phyloP scores from a whole-genome alignment of 2,113 vertebrate species.

The Pan paniscus region DNA sequence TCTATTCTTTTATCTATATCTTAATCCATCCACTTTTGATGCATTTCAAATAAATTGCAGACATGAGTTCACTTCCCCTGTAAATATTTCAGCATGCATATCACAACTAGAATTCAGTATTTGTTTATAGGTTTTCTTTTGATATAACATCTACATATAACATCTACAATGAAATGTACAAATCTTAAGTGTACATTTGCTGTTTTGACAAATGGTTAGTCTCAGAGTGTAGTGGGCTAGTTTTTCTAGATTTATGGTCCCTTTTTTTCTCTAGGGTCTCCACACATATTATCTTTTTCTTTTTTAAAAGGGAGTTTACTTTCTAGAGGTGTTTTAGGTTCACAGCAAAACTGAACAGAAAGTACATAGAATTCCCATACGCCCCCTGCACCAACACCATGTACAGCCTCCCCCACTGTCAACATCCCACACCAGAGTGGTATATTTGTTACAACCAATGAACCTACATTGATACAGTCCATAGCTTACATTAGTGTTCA shows the following conservation, averaged over 20 bases:
- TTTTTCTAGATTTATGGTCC: neutral
- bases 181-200: neutral
- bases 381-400: neutral
- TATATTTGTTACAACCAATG: neutral
- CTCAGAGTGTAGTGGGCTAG: neutral
- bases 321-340: constrained; percentile 23
- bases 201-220: constrained; percentile 27
- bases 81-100: constrained; percentile 13
- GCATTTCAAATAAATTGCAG: constrained; percentile 20
- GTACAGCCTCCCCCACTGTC: neutral
- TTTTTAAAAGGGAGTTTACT: neutral
- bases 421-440: neutral
- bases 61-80: neutral
- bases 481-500: neutral
- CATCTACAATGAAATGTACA: neutral
- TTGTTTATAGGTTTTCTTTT: constrained; percentile 2
- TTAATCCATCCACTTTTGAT: constrained; percentile 25
- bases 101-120: constrained; percentile 6
- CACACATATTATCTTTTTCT: neutral
- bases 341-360: neutral
- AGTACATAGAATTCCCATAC: neutral
- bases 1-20: neutral
- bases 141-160: neutral
- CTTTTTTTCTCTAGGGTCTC: neutral
- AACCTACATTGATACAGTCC: neutral